Conservation (phyloP, 2,888 invertebrate genomes). For the Caenorhabditis drosophilae region DNA sequence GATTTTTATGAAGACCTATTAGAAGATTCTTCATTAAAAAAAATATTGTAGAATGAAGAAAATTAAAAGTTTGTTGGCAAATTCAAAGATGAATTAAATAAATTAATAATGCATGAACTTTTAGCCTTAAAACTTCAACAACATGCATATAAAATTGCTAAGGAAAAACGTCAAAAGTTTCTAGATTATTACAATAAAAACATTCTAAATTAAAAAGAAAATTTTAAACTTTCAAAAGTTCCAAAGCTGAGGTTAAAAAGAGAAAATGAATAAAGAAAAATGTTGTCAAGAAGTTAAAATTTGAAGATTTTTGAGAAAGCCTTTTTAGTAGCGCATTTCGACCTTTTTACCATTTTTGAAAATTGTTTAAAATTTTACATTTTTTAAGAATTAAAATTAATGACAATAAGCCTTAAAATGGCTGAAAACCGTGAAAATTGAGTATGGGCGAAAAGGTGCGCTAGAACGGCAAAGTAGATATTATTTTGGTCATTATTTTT, state of each 20-base stretch:
- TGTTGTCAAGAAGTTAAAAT: conserved; percentile 21
- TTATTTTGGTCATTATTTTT: too few relatives aligned
- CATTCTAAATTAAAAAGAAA: conserved; percentile 23
- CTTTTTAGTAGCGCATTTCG: conserved; percentile 10
- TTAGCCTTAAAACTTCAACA: conserved; percentile 6
- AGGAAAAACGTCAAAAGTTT: conserved; percentile 5
- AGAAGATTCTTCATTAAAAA: conserved; percentile 4
- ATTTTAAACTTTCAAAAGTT: conserved; percentile 31
- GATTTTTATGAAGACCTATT: conserved; percentile 6
- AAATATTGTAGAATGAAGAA: neutral
- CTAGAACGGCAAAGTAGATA: neutral
- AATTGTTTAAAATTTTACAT: neutral
- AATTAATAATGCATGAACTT: conserved; percentile 1
- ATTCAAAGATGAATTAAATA: conserved; percentile 10
- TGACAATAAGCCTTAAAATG: neutral
- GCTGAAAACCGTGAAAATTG: neutral
- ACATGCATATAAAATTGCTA: conserved; percentile 5
- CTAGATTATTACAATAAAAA: conserved; percentile 14
- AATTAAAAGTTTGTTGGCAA: conserved; percentile 10
- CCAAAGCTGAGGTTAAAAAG: conserved; percentile 28
- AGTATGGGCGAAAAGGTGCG: neutral
- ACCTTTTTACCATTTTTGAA: neutral
- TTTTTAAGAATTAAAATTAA: neutral
- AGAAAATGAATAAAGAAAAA: conserved; percentile 32
- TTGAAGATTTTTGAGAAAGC: conserved; percentile 23